A percentile compares a stretch with the other conserved stretches of the same genome.
These are phyloP conservation scores for Myrmophylax atrothorax DNA, from an alignment of 2,113 vertebrate genomes.

Conservation along the genomic window DNA sequence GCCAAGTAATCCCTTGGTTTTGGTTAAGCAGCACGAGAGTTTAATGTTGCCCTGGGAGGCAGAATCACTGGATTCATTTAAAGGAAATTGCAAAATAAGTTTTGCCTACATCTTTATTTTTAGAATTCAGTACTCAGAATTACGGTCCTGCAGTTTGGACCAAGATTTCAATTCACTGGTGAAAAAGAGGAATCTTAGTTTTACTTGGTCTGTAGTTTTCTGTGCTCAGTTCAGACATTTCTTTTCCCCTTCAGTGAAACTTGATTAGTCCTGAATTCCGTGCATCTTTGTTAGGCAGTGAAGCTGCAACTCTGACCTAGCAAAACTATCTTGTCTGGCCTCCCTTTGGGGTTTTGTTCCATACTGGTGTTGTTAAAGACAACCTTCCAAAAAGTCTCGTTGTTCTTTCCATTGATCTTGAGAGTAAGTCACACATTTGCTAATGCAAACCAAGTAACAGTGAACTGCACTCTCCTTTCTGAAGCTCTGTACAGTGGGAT, in stretches of 20 bases:
- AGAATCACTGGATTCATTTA: background rate
- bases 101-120: background rate
- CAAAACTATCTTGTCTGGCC: background rate
- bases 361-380: background rate
- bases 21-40: background rate
- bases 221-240: background rate
- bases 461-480: background rate
- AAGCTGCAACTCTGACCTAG: background rate
- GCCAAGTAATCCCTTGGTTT: slow-evolving; percentile 13
- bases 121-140: background rate
- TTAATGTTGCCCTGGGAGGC: background rate
- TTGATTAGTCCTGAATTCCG: background rate
- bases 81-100: background rate
- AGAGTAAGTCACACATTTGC: background rate
- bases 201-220: background rate
- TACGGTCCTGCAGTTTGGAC: background rate
- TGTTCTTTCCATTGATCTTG: background rate
- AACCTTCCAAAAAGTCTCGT: background rate
- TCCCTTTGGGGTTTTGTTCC: background rate
- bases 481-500: background rate
- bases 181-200: background rate
- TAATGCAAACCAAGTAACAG: background rate
- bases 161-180: background rate
- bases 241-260: background rate
- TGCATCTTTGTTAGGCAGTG: background rate